Conservation (phyloP, 2,797 vertebrate genomes). For the Sebastes kiyomatsui region DNA sequence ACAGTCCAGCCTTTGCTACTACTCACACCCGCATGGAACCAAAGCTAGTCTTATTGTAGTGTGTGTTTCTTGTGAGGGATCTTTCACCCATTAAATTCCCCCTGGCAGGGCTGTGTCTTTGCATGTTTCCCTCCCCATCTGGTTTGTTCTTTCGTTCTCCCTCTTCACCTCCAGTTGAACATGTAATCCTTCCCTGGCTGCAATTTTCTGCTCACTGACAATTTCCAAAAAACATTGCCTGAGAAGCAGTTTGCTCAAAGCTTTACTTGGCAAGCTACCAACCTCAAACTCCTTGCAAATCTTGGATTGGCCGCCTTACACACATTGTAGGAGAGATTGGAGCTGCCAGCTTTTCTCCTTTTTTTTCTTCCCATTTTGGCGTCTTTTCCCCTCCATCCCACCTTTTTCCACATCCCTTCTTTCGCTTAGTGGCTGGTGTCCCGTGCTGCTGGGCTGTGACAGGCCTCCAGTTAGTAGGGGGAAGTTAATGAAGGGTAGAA, state of each 20-base stretch:
- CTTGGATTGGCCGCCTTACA: slow-evolving; percentile 34
- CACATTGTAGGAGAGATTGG: slow-evolving; percentile 9
- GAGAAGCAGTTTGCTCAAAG: slow-evolving; percentile 49
- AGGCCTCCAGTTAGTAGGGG: slow-evolving; percentile 40
- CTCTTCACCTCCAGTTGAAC: slow-evolving; percentile 30
- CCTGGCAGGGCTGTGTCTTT: slow-evolving; percentile 36
- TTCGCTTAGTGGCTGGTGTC: slow-evolving; percentile 61
- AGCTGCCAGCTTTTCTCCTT: slow-evolving; percentile 9
- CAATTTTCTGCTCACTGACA: slow-evolving; percentile 45
- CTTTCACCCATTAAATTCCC: slow-evolving; percentile 20
- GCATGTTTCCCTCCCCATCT: slow-evolving; percentile 44
- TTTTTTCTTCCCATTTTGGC: neutral
- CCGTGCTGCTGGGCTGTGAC: slow-evolving; percentile 41
- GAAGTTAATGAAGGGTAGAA: slow-evolving; percentile 46
- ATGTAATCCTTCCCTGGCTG: slow-evolving; percentile 40
- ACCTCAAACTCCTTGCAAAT: slow-evolving; percentile 12
- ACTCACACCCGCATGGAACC: slow-evolving; percentile 44
- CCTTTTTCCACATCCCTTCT: slow-evolving; percentile 34
- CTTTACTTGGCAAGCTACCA: slow-evolving; percentile 35
- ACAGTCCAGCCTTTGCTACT: slow-evolving; percentile 28
- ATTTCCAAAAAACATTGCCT: slow-evolving; percentile 21
- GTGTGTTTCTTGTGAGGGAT: slow-evolving; percentile 3
- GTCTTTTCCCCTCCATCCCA: slow-evolving; percentile 28
- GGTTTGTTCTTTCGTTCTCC: slow-evolving; percentile 34
- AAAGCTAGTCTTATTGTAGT: slow-evolving; percentile 5